Evolutionary conservation across 2,888 invertebrate species (phyloP).

Genomic region (Sminthurinus aureus): DNA sequence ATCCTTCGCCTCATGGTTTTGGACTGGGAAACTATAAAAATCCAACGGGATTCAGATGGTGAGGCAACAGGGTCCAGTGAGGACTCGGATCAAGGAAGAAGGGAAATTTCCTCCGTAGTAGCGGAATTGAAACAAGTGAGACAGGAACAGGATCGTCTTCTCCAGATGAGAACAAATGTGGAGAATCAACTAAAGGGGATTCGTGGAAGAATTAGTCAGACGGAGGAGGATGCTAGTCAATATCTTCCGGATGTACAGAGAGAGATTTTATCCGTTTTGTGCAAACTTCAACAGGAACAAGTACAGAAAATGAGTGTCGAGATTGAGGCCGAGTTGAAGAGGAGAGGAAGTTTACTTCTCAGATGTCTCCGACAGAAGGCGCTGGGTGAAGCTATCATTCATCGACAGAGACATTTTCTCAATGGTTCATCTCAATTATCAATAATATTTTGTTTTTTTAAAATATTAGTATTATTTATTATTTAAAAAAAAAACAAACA

Average conservation of each 20-base stretch:
- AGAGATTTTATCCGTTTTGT: slow-evolving; percentile 85
- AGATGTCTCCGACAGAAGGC: slow-evolving; percentile 84
- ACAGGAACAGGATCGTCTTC: slow-evolving; percentile 81
- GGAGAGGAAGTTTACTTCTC: slow-evolving; percentile 82
- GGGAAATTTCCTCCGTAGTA: slow-evolving; percentile 57
- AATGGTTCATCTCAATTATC: slow-evolving; percentile 70
- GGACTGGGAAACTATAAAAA: slow-evolving; percentile 71
- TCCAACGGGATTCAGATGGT: slow-evolving; percentile 73
- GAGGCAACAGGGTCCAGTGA: slow-evolving; percentile 67
- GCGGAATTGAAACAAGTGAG: slow-evolving; percentile 56
- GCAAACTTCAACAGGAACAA: slow-evolving; percentile 91
- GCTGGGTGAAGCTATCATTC: slow-evolving; percentile 90
- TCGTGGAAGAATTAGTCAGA: slow-evolving; percentile 76
- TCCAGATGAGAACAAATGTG: slow-evolving; percentile 76
- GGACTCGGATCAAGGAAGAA: slow-evolving; percentile 50
- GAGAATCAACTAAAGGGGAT: slow-evolving; percentile 83
- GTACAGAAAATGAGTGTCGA: slow-evolving; percentile 84
- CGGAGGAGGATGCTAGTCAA: slow-evolving; percentile 71
- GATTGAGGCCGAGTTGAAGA: slow-evolving; percentile 83
- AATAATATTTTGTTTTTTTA: too few relatives aligned
- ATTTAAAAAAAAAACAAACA: too few relatives aligned
- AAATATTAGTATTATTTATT: background rate
- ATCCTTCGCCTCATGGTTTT: slow-evolving; percentile 86
- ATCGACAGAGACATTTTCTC: slow-evolving; percentile 82
- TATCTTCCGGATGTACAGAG: slow-evolving; percentile 78